Evolutionary conservation across 2,888 invertebrate species (phyloP).

Genomic region (Xanthorhoe spadicearia): DNA sequence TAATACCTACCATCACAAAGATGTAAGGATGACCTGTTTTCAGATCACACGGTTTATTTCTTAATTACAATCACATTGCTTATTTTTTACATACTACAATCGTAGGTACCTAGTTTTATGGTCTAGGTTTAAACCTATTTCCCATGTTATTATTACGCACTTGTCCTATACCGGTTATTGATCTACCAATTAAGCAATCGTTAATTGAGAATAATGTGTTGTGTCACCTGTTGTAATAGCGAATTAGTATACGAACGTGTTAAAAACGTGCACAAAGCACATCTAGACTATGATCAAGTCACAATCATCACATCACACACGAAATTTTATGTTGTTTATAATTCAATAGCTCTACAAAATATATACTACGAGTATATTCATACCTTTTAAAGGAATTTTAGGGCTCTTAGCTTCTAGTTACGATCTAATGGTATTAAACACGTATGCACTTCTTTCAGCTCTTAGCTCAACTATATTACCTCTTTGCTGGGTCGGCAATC

Average conservation of each 20-base stretch:
- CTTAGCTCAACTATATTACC: constrained; percentile 26
- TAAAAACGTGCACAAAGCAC: not conserved
- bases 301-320: not conserved
- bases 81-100: no score
- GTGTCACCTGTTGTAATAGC: not conserved
- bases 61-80: no score
- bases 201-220: not conserved
- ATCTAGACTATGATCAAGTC: not conserved
- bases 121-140: no score
- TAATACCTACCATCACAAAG: no score
- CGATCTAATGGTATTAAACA: not conserved
- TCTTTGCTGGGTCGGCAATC: constrained; percentile 29
- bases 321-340: not conserved
- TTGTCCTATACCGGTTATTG: no score
- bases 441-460: constrained; percentile 16
- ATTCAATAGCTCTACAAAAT: not conserved
- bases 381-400: constrained; percentile 4
- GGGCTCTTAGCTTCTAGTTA: not conserved
- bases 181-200: no score
- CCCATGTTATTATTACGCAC: no score
- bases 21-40: no score
- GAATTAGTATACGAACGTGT: not conserved
- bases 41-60: no score
- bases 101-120: no score
- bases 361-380: not conserved